Conservation (phyloP, 2,888 invertebrate species). For the Meteorus colon region DNA sequence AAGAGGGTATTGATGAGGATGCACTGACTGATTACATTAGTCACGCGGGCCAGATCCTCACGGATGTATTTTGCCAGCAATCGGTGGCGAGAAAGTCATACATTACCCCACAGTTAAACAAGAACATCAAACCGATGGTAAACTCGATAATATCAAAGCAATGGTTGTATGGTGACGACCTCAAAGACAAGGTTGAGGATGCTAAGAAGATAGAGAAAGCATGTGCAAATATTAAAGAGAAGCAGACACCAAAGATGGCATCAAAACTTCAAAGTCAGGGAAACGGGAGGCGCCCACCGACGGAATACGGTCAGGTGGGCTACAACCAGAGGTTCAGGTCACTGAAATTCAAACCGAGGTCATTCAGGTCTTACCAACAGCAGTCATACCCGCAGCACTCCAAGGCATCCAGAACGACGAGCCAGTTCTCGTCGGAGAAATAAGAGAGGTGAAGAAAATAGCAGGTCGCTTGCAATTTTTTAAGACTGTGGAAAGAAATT, state of each 20-base stretch:
- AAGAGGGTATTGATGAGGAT: constrained; percentile 40
- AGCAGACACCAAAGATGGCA: constrained; percentile 25
- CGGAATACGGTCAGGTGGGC: constrained; percentile 42
- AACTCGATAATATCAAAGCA: constrained; percentile 36
- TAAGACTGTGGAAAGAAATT: constrained; percentile 30
- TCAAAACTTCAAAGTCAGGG: constrained; percentile 36
- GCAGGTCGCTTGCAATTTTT: constrained; percentile 30
- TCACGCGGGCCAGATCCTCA: constrained; percentile 41
- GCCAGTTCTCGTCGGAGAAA: constrained; percentile 34
- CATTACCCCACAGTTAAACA: constrained; percentile 44
- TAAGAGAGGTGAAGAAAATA: constrained; percentile 37
- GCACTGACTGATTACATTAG: constrained; percentile 36
- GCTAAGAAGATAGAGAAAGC: constrained; percentile 47
- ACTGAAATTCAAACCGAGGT: constrained; percentile 23
- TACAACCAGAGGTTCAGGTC: constrained; percentile 25
- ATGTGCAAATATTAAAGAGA: constrained; percentile 44
- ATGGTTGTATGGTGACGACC: constrained; percentile 47
- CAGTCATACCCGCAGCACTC: background rate
- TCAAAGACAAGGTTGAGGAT: constrained; percentile 50
- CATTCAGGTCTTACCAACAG: background rate
- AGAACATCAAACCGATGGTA: constrained; percentile 43
- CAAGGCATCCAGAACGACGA: constrained; percentile 33
- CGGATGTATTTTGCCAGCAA: constrained; percentile 41
- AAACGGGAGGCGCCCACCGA: constrained; percentile 47
- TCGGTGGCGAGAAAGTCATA: constrained; percentile 39